These are phyloP conservation scores for Smithornis capensis DNA, from an alignment of 2,113 vertebrate species.

Conservation along the genomic window DNA sequence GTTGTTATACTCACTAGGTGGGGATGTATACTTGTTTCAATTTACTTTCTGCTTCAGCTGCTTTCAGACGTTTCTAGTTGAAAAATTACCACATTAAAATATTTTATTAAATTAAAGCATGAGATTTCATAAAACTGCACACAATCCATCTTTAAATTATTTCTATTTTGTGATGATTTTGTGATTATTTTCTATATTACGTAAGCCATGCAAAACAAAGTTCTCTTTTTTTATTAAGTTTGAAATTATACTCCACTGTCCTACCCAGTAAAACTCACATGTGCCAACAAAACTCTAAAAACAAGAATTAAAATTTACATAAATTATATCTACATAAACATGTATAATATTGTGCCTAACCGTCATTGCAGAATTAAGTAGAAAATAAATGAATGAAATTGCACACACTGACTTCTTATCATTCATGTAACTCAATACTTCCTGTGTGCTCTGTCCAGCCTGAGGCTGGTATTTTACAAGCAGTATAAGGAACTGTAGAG, in stretches of 20 bases:
- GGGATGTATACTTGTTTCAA: conserved; percentile 99
- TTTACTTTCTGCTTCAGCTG: conserved; percentile 97
- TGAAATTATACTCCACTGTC: background rate
- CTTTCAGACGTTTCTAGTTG: conserved; percentile 93
- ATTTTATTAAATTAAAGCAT: background rate
- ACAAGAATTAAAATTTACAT: background rate
- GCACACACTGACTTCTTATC: background rate
- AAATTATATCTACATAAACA: background rate
- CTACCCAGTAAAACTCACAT: background rate
- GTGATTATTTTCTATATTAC: too few species aligned
- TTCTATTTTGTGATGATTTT: background rate
- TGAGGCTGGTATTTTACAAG: background rate
- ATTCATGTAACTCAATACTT: background rate
- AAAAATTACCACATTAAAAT: conserved; percentile 60
- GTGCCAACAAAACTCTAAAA: background rate
- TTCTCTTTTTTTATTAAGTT: background rate
- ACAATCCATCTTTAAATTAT: background rate
- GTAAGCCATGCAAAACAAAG: background rate
- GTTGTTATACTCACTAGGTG: conserved; percentile 91
- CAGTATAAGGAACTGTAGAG: background rate
- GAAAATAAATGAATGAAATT: background rate
- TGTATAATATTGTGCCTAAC: background rate
- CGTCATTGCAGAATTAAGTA: background rate
- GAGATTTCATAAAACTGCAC: background rate
- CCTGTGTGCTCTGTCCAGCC: background rate